A percentile compares a stretch with the other conserved stretches of the same genome.
These are phyloP conservation scores for Cecidostiba fungosa DNA, from an alignment of 2,888 invertebrate genomes.

Conservation along the genomic window DNA sequence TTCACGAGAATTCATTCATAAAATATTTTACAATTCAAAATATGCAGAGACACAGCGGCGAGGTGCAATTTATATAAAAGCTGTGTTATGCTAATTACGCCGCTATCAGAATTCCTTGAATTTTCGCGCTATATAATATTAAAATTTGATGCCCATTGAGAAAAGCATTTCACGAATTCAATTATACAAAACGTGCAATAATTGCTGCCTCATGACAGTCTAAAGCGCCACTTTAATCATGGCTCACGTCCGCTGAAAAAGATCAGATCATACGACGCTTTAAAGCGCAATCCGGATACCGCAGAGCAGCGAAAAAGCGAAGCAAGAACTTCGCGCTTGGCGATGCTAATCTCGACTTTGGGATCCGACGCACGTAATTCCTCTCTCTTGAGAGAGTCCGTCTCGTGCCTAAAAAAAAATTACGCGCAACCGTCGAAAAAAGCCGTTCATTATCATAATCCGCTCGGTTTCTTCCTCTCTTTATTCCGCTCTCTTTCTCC, in stretches of 20 bases:
- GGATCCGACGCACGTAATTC: conserved; percentile 7
- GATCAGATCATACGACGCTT: background rate
- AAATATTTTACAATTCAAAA: background rate
- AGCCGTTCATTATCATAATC: conserved; percentile 31
- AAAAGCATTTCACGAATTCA: too few species aligned
- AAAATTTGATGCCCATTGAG: too few species aligned
- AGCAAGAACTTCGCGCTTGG: background rate
- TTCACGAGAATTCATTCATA: background rate
- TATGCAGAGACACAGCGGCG: background rate
- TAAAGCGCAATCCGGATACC: background rate
- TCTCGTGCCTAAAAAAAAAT: conserved; percentile 7
- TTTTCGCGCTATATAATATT: too few species aligned
- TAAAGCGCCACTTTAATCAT: background rate
- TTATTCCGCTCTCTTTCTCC: background rate
- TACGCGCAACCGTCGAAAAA: conserved; percentile 6
- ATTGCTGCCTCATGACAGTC: too few species aligned
- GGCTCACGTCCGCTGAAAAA: background rate
- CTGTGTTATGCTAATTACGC: too few species aligned
- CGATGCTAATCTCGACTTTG: conserved; percentile 30
- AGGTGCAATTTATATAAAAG: too few species aligned
- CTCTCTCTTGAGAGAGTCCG: background rate
- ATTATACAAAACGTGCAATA: too few species aligned
- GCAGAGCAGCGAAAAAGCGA: too few species aligned
- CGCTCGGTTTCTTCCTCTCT: background rate
- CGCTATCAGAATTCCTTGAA: too few species aligned